Evolutionary conservation across 2,113 vertebrate genomes (phyloP).

Genomic region (Crotalus tigris): DNA sequence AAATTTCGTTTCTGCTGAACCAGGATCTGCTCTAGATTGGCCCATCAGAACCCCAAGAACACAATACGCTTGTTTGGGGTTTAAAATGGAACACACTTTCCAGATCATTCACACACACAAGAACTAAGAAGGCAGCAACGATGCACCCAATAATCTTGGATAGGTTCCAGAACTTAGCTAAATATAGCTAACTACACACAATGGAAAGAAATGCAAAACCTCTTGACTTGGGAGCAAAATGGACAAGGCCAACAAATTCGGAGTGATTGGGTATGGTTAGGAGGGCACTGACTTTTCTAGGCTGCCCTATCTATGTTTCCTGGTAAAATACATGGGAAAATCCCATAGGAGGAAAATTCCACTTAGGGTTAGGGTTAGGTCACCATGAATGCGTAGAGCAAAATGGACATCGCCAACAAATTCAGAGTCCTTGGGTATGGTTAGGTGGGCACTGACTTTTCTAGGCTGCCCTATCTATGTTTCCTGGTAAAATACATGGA

Average conservation of each 20-base stretch:
- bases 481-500: too few species aligned
- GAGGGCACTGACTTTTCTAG: too few species aligned
- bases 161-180: background rate
- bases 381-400: rapidly evolving
- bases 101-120: background rate
- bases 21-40: background rate
- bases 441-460: too few species aligned
- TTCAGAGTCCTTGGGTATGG: too few species aligned
- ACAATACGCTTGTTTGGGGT: background rate
- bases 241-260: too few species aligned
- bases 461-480: too few species aligned
- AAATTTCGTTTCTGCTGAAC: background rate
- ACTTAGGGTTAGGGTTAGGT: too few species aligned
- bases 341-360: too few species aligned
- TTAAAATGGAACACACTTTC: background rate
- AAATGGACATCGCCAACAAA: too few species aligned
- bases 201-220: background rate
- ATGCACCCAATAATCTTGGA: background rate
- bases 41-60: background rate
- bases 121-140: background rate
- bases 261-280: too few species aligned
- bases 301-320: too few species aligned
- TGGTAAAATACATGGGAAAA: too few species aligned
- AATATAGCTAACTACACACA: background rate
- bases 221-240: background rate